Evolutionary conservation across 2,113 vertebrate species (phyloP).

Genomic region (Accipiter cooperii): DNA sequence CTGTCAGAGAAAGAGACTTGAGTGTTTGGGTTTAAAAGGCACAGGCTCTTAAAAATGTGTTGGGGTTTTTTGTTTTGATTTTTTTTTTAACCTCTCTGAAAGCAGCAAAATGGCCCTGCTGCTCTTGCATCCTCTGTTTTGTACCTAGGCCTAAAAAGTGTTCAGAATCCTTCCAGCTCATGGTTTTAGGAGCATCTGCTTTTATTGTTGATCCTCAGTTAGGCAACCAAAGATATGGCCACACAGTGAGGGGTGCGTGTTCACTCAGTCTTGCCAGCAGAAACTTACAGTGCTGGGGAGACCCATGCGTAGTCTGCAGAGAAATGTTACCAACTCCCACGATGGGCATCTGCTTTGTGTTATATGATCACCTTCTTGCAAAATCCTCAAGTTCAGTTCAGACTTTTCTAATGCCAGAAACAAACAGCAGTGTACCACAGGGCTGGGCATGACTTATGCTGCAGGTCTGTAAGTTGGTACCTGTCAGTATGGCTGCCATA

Average conservation of each 20-base stretch:
- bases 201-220: background rate
- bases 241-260: accelerated
- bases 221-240: background rate
- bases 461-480: background rate
- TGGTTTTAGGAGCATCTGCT: background rate
- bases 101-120: background rate
- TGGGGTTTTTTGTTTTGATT: too few relatives aligned
- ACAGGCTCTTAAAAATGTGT: background rate
- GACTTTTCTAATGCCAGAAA: background rate
- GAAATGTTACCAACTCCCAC: background rate
- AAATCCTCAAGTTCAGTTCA: background rate
- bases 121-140: background rate
- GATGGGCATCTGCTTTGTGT: background rate
- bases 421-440: background rate
- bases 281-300: background rate
- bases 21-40: background rate
- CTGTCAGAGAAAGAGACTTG: background rate
- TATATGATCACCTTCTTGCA: background rate
- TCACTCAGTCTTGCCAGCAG: background rate
- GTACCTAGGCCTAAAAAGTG: background rate
- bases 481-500: background rate
- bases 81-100: background rate
- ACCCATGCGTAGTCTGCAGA: background rate
- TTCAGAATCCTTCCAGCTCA: background rate
- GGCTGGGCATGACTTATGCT: background rate